A percentile compares a stretch with the other conserved stretches of the same genome.
phyloP scores from a whole-genome alignment of 1,140 invertebrate species.

The Ceratina japonica region DNA sequence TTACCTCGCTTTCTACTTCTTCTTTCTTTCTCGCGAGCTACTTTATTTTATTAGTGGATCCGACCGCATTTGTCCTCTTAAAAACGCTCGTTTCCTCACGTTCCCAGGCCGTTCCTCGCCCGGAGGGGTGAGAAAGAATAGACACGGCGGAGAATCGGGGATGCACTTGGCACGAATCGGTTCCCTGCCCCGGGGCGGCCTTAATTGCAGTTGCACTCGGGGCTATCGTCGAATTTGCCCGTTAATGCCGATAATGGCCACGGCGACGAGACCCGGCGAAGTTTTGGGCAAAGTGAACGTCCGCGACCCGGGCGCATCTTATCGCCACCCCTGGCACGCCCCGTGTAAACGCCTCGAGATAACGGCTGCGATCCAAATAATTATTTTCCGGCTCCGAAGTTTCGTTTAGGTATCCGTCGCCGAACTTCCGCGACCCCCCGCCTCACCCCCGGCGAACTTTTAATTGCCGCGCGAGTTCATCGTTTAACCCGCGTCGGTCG shows the following conservation, averaged over 20 bases:
- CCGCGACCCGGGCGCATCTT: slow-evolving; percentile 26
- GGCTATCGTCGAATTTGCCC: slow-evolving; percentile 56
- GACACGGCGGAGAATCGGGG: neutral
- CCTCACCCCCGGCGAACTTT: slow-evolving; percentile 17
- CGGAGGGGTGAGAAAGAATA: neutral
- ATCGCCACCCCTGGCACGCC: slow-evolving; percentile 22
- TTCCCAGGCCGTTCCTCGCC: neutral
- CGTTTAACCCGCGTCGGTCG: slow-evolving; percentile 17
- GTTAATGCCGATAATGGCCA: slow-evolving; percentile 61
- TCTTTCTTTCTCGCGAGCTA: no score
- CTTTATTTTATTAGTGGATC: neutral
- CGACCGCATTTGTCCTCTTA: neutral
- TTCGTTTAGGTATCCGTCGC: neutral
- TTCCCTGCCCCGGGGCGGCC: slow-evolving; percentile 33
- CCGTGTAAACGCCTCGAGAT: slow-evolving; percentile 41
- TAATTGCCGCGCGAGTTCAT: slow-evolving; percentile 27
- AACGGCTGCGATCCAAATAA: slow-evolving; percentile 44
- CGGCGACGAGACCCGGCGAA: slow-evolving; percentile 30
- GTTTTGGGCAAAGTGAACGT: slow-evolving; percentile 31
- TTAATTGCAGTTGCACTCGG: slow-evolving; percentile 51
- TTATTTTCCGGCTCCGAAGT: slow-evolving; percentile 34
- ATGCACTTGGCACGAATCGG: slow-evolving; percentile 53
- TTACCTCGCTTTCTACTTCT: neutral
- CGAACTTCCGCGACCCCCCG: neutral
- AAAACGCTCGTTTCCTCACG: neutral